phyloP scores from a whole-genome alignment of 2,888 invertebrate species.

The Meiosimyza platycephala region DNA sequence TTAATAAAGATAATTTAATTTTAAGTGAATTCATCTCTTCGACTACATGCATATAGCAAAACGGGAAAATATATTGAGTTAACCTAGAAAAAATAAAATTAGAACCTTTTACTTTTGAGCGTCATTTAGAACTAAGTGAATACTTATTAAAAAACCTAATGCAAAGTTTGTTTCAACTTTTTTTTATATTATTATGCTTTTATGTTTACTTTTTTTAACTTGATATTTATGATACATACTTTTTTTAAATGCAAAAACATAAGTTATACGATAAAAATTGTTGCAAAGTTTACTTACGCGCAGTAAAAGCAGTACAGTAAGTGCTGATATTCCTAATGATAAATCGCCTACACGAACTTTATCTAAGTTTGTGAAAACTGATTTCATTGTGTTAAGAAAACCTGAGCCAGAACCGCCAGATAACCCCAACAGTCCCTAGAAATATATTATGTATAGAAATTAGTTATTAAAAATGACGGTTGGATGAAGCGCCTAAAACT shows the following conservation, averaged over 20 bases:
- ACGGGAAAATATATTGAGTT: too few relatives aligned
- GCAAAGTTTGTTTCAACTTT: too few relatives aligned
- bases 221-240: not conserved
- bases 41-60: too few relatives aligned
- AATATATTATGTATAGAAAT: not conserved
- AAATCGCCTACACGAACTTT: conserved; percentile 78
- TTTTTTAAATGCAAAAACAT: not conserved
- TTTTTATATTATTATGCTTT: not conserved
- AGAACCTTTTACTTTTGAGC: too few relatives aligned
- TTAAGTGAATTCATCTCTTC: too few relatives aligned
- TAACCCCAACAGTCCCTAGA: conserved; percentile 74
- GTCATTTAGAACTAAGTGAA: too few relatives aligned
- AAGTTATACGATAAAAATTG: not conserved
- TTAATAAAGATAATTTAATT: too few relatives aligned
- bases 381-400: conserved; percentile 79
- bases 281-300: conserved; percentile 72
- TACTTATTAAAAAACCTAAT: too few relatives aligned
- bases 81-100: too few relatives aligned
- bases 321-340: conserved; percentile 78
- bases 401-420: conserved; percentile 76
- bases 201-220: not conserved
- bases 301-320: conserved; percentile 77
- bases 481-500: not conserved
- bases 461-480: conserved; percentile 4
- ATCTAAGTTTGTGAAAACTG: conserved; percentile 77